These are phyloP conservation scores for Drosophila nikananu DNA, from an alignment of 1,140 invertebrate genomes.

Conservation along the genomic window DNA sequence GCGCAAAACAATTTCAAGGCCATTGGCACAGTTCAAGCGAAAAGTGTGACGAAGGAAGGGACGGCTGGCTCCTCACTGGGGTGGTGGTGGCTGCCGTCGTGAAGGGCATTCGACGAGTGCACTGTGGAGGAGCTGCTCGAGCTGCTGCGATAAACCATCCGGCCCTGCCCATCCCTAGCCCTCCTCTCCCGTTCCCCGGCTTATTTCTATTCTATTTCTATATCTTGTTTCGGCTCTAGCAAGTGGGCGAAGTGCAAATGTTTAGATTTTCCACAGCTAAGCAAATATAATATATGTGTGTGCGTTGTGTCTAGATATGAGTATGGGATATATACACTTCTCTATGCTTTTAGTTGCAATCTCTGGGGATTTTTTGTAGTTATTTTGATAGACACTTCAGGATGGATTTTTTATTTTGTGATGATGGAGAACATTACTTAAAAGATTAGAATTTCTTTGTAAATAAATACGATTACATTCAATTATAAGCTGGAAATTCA, in stretches of 20 bases:
- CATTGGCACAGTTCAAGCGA: constrained; percentile 76
- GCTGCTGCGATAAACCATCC: constrained; percentile 74
- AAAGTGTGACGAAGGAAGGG: constrained; percentile 38
- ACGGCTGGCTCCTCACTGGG: neutral
- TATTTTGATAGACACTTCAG: neutral
- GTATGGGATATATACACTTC: constrained; percentile 2
- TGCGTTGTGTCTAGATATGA: constrained; percentile 1
- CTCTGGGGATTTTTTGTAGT: neutral
- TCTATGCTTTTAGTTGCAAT: constrained; percentile 1
- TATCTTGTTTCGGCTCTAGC: constrained; percentile 56
- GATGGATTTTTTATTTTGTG: neutral
- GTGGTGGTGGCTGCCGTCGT: constrained; percentile 14
- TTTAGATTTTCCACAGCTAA: constrained; percentile 60
- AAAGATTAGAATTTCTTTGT: neutral
- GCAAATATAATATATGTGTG: constrained; percentile 33
- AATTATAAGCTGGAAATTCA: too few relatives aligned
- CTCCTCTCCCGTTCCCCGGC: neutral
- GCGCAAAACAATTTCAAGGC: constrained; percentile 81
- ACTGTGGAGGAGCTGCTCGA: constrained; percentile 61
- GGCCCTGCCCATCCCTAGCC: constrained; percentile 13
- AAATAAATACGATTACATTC: too few relatives aligned
- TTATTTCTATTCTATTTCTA: constrained; percentile 17
- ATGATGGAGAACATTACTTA: neutral
- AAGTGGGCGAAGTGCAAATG: constrained; percentile 73
- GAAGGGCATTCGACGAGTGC: constrained; percentile 68